Evolutionary conservation across 2,888 invertebrate species (phyloP), one percentile per base, ranked within the genome.

Genomic region (Cosmia trapezina): DNA sequence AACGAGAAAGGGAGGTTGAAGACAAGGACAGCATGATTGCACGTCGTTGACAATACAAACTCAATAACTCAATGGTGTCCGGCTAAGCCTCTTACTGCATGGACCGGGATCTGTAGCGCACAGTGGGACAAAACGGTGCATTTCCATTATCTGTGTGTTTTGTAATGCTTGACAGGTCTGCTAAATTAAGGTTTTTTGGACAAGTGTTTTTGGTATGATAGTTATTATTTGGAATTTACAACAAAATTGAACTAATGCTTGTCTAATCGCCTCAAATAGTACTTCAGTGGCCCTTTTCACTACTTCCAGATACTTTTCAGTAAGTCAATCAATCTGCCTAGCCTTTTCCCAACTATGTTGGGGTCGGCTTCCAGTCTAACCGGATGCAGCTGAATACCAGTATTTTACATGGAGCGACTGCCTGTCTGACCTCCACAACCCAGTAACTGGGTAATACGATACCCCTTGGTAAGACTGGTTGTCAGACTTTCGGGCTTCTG

Each of bases 21-120:
- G 64, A 80, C 67, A 65, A 37, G 45, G 63, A 81, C 28, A 59
- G 69, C 61, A 63, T 33, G 69, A 80, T 70, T 74, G 73, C 70
- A 71, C 65, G 84, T 82, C 84, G 77, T 64, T 78, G 81, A 83
- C 83, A 84, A 83, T 86, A 86, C 83, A 83, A 78, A 88, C 79
- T 85, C 84, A 87, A 88, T 88, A 88, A 88, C 86, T 88, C 88
- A 88, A 64, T 64, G 75, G 78, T 69, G 83, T 82, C 83, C 81
- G 28, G 77, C 64, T 86, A 88, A 88, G 88, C 88, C 83, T 79
- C 88, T 88, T 87, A 88, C 77, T 66, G 82, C 80, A 85, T 80
- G 80, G 84, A 74, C 74, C 75, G 53, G 66, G 85, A 80, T 84
- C 73, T 65, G 61, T 59, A 77, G 66, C 70, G 54, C 43, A 6